Evolutionary conservation across 2,797 vertebrate genomes (phyloP), one percentile per base, ranked within the genome.

Genomic region (Gouania willdenowi): DNA sequence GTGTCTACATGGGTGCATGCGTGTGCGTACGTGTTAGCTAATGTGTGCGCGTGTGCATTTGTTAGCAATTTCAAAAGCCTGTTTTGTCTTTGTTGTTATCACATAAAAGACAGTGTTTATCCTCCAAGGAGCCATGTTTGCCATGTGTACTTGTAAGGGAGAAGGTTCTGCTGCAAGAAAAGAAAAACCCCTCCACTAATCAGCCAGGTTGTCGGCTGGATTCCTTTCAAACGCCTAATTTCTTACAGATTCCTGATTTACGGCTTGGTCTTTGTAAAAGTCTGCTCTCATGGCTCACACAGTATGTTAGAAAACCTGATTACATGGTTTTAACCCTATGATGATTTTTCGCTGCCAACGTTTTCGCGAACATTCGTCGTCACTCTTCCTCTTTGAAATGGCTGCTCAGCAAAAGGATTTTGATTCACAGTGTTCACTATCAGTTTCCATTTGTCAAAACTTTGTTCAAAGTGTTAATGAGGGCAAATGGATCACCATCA

Each of bases 1-100:
- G 17, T 42, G 47, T 39, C 43, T 25, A 49, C 45, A 14, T 36
- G 27, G 32, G 40, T 14, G 5, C 32, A 10, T 12, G 3, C 17
- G n/a, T 24, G 20, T 26, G 13, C 32, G 16, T 17, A 12, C 44
- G 21, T 20, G 4, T n/a, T n/a, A n/a, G n/a, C n/a, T n/a, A n/a
- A n/a, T 8, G 16, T 35, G 9, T 4, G 15, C 22, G 22, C 21
- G 31, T 10, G 8, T n/a, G 14, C 1, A 21, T 10, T 17, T 33
- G 45, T 46, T 3, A 6, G 34, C 35, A 20, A 41, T 77, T 54
- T 66, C 43, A 35, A 27, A 65, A 42, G 48, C 45, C 59, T 66
- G 66, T 52, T 71, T 67, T 40, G 53, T 71, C 71, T 81, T 76
- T 75, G 64, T 77, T 69, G 72, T 66, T 73, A 59, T 75, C 66